Conservation (phyloP, 2,113 vertebrate genomes). For the Balaeniceps rex region DNA sequence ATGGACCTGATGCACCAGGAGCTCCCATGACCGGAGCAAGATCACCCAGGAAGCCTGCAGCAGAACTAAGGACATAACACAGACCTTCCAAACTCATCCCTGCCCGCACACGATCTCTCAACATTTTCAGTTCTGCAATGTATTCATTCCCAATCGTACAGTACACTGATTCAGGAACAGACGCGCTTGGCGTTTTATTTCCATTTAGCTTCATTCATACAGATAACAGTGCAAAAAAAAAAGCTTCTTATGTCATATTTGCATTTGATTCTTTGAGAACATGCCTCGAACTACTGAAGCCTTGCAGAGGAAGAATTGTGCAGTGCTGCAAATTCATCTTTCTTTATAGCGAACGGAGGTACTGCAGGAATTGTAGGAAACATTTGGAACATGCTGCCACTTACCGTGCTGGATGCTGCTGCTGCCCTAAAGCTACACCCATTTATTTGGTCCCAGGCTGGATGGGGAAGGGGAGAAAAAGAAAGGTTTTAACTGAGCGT, state of each 20-base stretch:
- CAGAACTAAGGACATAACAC: background rate
- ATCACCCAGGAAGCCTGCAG: background rate
- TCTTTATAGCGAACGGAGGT: background rate
- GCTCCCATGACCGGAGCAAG: background rate
- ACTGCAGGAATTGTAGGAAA: background rate
- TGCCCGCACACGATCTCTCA: background rate
- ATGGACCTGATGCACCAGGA: background rate
- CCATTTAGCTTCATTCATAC: background rate
- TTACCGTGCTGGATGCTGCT: background rate
- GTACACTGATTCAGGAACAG: background rate
- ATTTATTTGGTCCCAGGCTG: background rate
- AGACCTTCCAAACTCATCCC: background rate
- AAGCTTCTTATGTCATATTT: background rate
- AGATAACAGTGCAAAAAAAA: background rate
- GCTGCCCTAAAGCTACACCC: background rate
- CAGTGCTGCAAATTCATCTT: background rate
- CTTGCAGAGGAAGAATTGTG: background rate
- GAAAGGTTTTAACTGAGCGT: background rate
- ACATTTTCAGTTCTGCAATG: background rate
- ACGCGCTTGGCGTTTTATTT: background rate
- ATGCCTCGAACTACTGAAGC: background rate
- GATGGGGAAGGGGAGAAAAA: background rate
- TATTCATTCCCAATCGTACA: background rate
- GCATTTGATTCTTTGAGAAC: background rate
- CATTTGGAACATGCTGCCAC: background rate